A percentile compares a stretch with the other conserved stretches of the same genome.
Evolutionary conservation across 2,113 vertebrate genomes (phyloP).

Genomic region (Prunella fulvescens): DNA sequence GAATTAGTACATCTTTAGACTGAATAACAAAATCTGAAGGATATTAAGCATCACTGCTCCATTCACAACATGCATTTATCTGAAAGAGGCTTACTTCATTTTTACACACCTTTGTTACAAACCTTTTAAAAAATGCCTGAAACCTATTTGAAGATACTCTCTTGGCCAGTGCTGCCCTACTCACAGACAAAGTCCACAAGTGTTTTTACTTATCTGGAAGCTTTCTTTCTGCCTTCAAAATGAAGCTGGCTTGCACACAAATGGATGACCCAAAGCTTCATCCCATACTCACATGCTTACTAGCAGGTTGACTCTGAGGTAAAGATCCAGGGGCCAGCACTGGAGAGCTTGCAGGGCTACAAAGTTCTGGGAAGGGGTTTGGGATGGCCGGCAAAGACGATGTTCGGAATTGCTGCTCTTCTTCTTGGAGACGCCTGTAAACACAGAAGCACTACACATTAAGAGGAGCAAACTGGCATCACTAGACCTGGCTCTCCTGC

Average conservation of each 20-base stretch:
- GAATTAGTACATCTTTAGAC: neutral
- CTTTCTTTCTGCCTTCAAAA: neutral
- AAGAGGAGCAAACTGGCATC: neutral
- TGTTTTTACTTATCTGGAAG: neutral
- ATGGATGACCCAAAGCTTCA: neutral
- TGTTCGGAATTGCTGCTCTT: slow-evolving; percentile 88
- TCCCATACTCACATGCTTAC: slow-evolving; percentile 81
- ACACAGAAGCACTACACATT: neutral
- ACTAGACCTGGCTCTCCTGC: neutral
- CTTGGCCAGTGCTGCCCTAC: neutral
- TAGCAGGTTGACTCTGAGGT: slow-evolving; percentile 82
- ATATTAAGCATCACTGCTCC: neutral
- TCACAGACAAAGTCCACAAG: neutral
- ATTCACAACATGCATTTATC: neutral
- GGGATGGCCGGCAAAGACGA: slow-evolving; percentile 96
- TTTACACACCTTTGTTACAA: neutral
- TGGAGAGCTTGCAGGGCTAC: slow-evolving; percentile 84
- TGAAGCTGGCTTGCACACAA: neutral
- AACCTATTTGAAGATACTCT: neutral
- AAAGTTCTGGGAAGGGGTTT: slow-evolving; percentile 96
- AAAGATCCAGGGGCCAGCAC: slow-evolving; percentile 85
- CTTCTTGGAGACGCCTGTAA: slow-evolving; percentile 88
- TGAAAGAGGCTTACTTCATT: neutral
- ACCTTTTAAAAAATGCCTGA: neutral
- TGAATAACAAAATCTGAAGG: neutral